Evolutionary conservation across 2,113 vertebrate species (phyloP).

Genomic region (Festucalex cinctus): DNA sequence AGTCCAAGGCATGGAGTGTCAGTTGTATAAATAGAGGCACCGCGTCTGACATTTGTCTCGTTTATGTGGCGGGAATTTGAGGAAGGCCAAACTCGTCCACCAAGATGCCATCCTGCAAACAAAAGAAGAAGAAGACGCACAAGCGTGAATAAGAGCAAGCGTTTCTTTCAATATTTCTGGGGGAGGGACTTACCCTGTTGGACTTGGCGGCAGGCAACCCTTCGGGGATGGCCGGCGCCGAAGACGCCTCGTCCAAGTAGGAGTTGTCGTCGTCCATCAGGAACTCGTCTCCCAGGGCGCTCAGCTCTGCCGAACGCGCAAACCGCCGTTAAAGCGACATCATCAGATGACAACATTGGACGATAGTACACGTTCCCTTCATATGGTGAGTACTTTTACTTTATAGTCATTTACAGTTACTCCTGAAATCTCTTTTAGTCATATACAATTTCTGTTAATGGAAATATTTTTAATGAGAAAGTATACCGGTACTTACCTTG

Average conservation of each 20-base stretch:
- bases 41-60: conserved; percentile 27
- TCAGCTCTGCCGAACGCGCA: conserved; percentile 79
- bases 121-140: neutral
- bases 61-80: conserved; percentile 93
- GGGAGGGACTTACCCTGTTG: conserved; percentile 80
- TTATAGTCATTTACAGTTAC: too few relatives aligned
- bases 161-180: neutral
- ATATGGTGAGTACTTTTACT: too few relatives aligned
- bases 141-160: neutral
- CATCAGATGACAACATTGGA: too few relatives aligned
- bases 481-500: too few relatives aligned
- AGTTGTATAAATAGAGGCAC: conserved; percentile 43
- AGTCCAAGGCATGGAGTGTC: conserved; percentile 46
- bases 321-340: too few relatives aligned
- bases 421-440: too few relatives aligned
- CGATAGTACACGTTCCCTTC: too few relatives aligned
- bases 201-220: conserved; percentile 83
- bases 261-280: conserved; percentile 92
- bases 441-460: too few relatives aligned
- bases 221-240: conserved; percentile 91
- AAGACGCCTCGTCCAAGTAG: conserved; percentile 90
- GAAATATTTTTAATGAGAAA: too few relatives aligned
- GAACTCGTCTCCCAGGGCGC: conserved; percentile 92
- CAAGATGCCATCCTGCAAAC: conserved; percentile 88
- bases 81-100: conserved; percentile 98